Evolutionary conservation across 2,797 vertebrate species (phyloP), one percentile per base, ranked within the genome.

Genomic region (Gymnoscopelus braueri): DNA sequence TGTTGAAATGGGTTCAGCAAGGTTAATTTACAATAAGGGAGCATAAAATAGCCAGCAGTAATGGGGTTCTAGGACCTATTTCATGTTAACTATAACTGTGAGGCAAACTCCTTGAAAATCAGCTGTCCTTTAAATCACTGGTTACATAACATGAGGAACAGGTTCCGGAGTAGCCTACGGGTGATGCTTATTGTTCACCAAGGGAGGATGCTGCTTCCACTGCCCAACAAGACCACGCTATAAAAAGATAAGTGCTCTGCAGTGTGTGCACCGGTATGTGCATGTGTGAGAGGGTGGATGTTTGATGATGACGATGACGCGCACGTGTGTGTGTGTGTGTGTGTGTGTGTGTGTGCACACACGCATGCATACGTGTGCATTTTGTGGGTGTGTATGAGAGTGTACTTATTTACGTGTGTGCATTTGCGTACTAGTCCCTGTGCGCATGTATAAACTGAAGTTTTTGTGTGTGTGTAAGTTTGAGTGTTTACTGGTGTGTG

Each of bases 211-310:
- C 75, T 82, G 70, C 73, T 81, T 77, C 69, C 63, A 75, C 78
- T 84, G 77, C 75, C 75, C 73, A 87, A 84, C 79, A 84, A 82
- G 81, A 84, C 81, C 63, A 72, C 82, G 80, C 83, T 85, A 85
- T 86, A 85, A 77, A 85, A 83, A 85, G 83, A 87, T 69, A 67
- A 69, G 68, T 65, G 77, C 75, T 75, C 69, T 29, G 60, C 55
- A 57, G 53, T 13, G 29, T 65, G 63, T 52, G 39, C 19, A 19
- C 19, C 19, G 19, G 19, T 19, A 19, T 19, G 19, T 19, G 19
- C 19, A 19, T 19, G 19, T 19, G 47, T 48, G 47, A 8, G 47
- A 8, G 47, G 7, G 47, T 48, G 47, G 7, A 12, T 48, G 47
- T 48, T 8, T 48, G 47, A 8, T 8, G 7, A 12, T 48, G 26